A percentile compares a stretch with the other conserved stretches of the same genome.
Conservation (phyloP, 53 echinoderm and acorn worm genomes). For the Echinometra lucunter region DNA sequence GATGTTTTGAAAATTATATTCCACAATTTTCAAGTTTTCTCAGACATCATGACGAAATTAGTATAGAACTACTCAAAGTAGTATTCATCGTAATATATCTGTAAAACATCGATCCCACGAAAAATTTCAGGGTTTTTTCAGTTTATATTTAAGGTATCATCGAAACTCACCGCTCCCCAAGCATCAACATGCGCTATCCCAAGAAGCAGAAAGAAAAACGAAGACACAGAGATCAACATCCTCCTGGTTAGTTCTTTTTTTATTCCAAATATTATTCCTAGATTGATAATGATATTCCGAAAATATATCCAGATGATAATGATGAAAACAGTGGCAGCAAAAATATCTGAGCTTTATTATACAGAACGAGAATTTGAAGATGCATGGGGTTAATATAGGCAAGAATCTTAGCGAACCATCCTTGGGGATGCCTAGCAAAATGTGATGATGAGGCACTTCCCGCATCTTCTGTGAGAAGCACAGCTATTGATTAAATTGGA, state of each 20-base stretch:
- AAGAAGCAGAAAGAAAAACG: background rate
- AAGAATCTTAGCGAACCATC: background rate
- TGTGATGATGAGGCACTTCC: background rate
- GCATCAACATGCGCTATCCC: background rate
- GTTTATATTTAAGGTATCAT: background rate
- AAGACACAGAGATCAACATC: background rate
- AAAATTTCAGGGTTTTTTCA: background rate
- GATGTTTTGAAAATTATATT: too few relatives aligned
- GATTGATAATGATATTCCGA: background rate
- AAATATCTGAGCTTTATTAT: background rate
- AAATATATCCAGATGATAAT: too few relatives aligned
- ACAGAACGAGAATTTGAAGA: background rate
- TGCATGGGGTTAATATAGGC: background rate
- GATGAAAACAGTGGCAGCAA: too few relatives aligned
- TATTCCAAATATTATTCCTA: background rate
- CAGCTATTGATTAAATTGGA: background rate
- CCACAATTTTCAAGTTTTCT: too few relatives aligned
- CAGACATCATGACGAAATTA: too few relatives aligned
- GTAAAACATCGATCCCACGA: too few relatives aligned
- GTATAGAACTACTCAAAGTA: too few relatives aligned
- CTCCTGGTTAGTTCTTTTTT: background rate
- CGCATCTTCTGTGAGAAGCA: background rate
- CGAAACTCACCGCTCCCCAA: conserved; percentile 52
- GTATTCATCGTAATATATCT: too few relatives aligned
- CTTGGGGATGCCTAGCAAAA: background rate